Percentiles rank a stretch among this genome's conserved stretches.
Conservation (phyloP, 2,113 vertebrate genomes). For the Cyanocitta stelleri region DNA sequence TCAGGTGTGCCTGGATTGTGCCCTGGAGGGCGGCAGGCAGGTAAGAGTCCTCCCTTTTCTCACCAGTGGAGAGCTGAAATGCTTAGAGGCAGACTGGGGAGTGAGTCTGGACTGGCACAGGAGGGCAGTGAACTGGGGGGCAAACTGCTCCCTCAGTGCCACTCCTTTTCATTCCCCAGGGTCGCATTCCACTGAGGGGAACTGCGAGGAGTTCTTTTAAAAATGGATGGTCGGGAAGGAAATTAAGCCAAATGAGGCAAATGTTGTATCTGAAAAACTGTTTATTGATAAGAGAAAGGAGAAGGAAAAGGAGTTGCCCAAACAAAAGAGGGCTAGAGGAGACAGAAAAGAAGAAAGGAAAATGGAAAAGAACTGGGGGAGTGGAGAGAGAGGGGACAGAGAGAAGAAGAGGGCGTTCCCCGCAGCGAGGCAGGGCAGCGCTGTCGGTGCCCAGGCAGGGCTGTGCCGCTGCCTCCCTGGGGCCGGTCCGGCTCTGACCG, state of each 20-base stretch:
- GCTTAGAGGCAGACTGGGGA: not conserved
- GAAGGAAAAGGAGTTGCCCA: not conserved
- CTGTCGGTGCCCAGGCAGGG: not conserved
- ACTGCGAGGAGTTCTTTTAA: not conserved
- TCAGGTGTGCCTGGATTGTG: not conserved
- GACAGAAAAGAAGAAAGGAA: not conserved
- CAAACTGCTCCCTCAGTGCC: not conserved
- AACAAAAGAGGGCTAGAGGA: not conserved
- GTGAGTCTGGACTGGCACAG: not conserved
- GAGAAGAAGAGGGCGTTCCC: not conserved
- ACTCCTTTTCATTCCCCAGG: not conserved
- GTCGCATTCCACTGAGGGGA: not conserved
- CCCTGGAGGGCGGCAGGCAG: not conserved
- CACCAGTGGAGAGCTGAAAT: not conserved
- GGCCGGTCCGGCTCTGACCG: no score
- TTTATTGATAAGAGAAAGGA: not conserved
- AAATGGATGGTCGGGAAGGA: not conserved
- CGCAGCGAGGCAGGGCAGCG: not conserved
- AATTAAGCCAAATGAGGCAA: not conserved
- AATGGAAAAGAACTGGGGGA: not conserved
- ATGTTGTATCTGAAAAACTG: not conserved
- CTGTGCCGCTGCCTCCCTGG: not conserved
- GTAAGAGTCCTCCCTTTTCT: not conserved
- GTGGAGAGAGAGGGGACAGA: not conserved
- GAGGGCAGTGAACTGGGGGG: not conserved